These are phyloP conservation scores for Hydroisotoma schaefferi DNA, from an alignment of 2,888 invertebrate genomes.

Conservation along the genomic window DNA sequence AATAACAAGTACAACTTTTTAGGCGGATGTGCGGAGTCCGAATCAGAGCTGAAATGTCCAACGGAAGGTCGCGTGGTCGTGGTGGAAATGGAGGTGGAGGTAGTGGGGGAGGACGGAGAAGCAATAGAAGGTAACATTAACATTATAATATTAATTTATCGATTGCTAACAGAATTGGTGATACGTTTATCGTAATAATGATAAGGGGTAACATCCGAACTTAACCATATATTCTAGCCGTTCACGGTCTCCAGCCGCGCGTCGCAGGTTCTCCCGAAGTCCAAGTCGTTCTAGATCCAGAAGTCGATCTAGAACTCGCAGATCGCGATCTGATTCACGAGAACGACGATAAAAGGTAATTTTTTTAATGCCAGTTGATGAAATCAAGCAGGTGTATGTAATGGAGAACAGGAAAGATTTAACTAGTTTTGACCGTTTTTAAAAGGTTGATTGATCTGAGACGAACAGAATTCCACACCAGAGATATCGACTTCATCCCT, in stretches of 20 bases:
- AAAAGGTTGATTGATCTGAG: too few species aligned
- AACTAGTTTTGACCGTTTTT: too few species aligned
- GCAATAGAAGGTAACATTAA: background rate
- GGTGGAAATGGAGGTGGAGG: slow-evolving; percentile 4
- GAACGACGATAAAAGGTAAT: slow-evolving; percentile 38
- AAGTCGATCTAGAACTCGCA: slow-evolving; percentile 38
- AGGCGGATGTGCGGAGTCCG: slow-evolving; percentile 85
- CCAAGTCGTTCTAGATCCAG: slow-evolving; percentile 42
- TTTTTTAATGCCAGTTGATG: background rate
- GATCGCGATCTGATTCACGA: slow-evolving; percentile 44
- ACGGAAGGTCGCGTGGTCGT: slow-evolving; percentile 64
- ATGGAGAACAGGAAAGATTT: background rate
- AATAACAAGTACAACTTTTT: too few species aligned
- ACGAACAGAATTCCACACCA: too few species aligned
- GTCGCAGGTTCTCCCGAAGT: slow-evolving; percentile 46
- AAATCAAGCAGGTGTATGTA: background rate
- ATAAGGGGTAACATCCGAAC: too few species aligned
- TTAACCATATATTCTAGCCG: too few species aligned
- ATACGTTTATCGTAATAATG: too few species aligned
- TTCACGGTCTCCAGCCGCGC: slow-evolving; percentile 40
- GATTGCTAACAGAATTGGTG: background rate
- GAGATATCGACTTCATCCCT: too few species aligned
- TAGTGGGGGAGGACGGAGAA: background rate
- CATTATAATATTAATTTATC: background rate
- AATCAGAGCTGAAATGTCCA: slow-evolving; percentile 90